Evolutionary conservation across 1,140 invertebrate genomes (phyloP).

Genomic region (Lordiphosa stackelbergi): DNA sequence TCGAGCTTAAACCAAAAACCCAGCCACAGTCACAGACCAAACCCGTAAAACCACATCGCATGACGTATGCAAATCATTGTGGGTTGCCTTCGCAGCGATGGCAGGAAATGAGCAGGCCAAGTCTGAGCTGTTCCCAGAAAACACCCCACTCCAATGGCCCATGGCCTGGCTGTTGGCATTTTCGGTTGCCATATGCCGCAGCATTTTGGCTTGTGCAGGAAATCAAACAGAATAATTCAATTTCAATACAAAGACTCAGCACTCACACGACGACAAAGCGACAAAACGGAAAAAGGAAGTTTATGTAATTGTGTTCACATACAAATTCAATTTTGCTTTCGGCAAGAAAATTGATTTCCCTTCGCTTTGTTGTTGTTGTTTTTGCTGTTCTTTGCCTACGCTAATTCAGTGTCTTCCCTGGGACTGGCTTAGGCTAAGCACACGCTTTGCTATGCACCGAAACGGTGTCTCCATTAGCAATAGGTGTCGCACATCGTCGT

Average conservation of each 20-base stretch:
- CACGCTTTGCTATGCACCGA: constrained; percentile 38
- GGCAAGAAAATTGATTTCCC: constrained; percentile 66
- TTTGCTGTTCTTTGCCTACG: background rate
- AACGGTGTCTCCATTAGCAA: constrained; percentile 39
- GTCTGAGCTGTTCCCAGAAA: constrained; percentile 3
- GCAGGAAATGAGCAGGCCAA: constrained; percentile 55
- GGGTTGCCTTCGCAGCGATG: constrained; percentile 10
- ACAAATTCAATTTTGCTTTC: constrained; percentile 72
- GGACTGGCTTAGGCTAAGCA: constrained; percentile 31
- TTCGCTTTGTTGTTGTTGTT: constrained; percentile 11
- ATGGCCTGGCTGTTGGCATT: constrained; percentile 13
- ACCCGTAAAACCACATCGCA: constrained; percentile 20
- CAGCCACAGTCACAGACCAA: constrained; percentile 16
- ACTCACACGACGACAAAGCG: constrained; percentile 33
- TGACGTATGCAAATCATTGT: constrained; percentile 59
- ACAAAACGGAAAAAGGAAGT: constrained; percentile 53
- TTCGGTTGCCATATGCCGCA: constrained; percentile 47
- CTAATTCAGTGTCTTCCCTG: constrained; percentile 30
- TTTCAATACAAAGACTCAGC: constrained; percentile 68
- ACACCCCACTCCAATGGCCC: constrained; percentile 15
- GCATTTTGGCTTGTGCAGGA: constrained; percentile 67
- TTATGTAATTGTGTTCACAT: constrained; percentile 73
- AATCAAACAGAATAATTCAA: constrained; percentile 76
- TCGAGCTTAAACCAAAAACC: constrained; percentile 37
- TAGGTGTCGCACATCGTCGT: constrained; percentile 24